Evolutionary conservation across 2,113 vertebrate genomes (phyloP).

Genomic region (Nymphicus hollandicus): DNA sequence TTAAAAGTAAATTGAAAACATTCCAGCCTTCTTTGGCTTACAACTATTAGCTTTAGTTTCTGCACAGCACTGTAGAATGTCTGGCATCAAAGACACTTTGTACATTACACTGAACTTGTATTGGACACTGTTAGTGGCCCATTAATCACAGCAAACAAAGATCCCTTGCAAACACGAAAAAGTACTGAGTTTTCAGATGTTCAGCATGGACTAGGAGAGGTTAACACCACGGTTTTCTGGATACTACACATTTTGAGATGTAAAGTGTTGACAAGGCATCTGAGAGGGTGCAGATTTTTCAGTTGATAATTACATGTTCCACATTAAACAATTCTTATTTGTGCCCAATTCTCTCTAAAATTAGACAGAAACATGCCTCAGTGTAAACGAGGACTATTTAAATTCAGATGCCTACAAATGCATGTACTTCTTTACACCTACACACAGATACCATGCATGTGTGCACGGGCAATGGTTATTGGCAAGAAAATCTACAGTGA

Average conservation of each 20-base stretch:
- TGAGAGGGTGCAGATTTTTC: neutral
- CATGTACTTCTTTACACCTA: neutral
- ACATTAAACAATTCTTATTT: neutral
- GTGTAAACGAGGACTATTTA: neutral
- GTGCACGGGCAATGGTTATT: neutral
- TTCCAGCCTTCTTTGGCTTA: slow-evolving; percentile 50
- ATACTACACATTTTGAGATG: neutral
- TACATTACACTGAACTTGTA: slow-evolving; percentile 47
- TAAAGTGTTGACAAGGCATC: slow-evolving; percentile 4
- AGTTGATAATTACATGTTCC: neutral
- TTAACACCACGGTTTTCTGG: slow-evolving; percentile 26
- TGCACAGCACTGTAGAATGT: slow-evolving; percentile 55
- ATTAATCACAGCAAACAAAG: slow-evolving; percentile 63
- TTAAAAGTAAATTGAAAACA: slow-evolving; percentile 69
- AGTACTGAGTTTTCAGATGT: neutral
- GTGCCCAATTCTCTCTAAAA: neutral
- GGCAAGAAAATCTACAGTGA: neutral
- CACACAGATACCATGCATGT: neutral
- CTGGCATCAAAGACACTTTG: slow-evolving; percentile 67
- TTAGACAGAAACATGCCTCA: neutral
- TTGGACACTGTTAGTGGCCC: slow-evolving; percentile 30
- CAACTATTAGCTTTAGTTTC: slow-evolving; percentile 51
- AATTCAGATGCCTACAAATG: neutral
- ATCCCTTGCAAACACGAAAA: slow-evolving; percentile 44
- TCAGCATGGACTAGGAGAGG: slow-evolving; percentile 21